Percentiles rank a stretch among this genome's conserved stretches.
phyloP scores from a whole-genome alignment of 2,888 invertebrate species.

The Lamproptera curius region DNA sequence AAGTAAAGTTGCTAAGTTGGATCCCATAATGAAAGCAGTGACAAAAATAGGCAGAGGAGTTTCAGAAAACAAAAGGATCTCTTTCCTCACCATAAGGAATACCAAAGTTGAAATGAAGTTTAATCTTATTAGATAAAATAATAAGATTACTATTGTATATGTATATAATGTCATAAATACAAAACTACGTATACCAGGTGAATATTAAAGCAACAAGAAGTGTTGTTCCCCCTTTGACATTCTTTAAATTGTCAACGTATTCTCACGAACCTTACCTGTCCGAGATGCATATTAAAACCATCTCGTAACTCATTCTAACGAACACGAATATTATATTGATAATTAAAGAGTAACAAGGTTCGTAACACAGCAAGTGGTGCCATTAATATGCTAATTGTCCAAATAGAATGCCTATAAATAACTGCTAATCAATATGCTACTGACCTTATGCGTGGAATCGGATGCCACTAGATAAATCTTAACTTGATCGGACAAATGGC shows the following conservation, averaged over 20 bases:
- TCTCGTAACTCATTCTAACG: neutral
- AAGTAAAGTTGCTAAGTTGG: too few relatives aligned
- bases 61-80: too few relatives aligned
- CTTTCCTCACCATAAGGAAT: too few relatives aligned
- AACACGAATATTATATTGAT: constrained; percentile 8
- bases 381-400: constrained; percentile 17
- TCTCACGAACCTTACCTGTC: neutral
- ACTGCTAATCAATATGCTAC: constrained; percentile 1
- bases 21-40: too few relatives aligned
- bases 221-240: neutral
- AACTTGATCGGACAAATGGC: neutral
- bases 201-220: too few relatives aligned
- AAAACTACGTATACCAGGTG: too few relatives aligned
- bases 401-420: constrained; percentile 6
- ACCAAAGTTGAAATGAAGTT: too few relatives aligned
- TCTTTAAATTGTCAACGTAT: neutral
- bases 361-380: constrained; percentile 5
- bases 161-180: too few relatives aligned
- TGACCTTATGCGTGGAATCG: constrained; percentile 9
- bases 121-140: too few relatives aligned
- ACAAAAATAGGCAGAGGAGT: too few relatives aligned
- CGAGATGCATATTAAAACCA: neutral
- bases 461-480: neutral
- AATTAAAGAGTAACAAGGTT: constrained; percentile 14
- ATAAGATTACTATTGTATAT: too few relatives aligned